Percentiles rank a stretch among this genome's conserved stretches.
These are phyloP conservation scores for Linnaemya tessellans DNA, from an alignment of 2,888 invertebrate species.

Conservation along the genomic window DNA sequence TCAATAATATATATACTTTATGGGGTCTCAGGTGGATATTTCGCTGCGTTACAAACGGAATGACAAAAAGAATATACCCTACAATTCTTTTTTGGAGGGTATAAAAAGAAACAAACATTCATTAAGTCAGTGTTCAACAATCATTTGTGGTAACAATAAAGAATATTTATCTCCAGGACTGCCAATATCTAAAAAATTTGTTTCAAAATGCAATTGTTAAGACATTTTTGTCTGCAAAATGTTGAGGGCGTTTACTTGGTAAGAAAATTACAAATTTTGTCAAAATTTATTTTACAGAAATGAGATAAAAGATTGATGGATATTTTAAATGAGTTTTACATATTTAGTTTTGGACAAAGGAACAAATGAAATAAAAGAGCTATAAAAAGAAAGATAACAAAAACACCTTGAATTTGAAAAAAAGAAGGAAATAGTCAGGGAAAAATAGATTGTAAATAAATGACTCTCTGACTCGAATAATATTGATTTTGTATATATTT, in stretches of 20 bases:
- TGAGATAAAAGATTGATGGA: conserved; percentile 63
- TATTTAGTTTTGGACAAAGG: conserved; percentile 25
- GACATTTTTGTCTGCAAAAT: conserved; percentile 25
- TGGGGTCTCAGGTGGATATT: no score
- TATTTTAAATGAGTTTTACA: conserved; percentile 59
- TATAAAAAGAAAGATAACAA: conserved; percentile 5
- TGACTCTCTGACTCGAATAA: conserved; percentile 58
- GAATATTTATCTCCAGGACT: neutral
- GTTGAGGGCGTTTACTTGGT: conserved; percentile 48
- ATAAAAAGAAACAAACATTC: no score
- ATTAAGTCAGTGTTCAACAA: neutral
- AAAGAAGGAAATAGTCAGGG: conserved; percentile 8
- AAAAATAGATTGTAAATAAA: conserved; percentile 66
- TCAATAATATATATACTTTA: no score
- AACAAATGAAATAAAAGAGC: neutral
- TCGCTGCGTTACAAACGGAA: no score
- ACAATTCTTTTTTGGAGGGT: no score
- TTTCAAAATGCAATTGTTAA: conserved; percentile 2
- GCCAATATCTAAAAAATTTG: neutral
- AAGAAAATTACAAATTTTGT: conserved; percentile 48
- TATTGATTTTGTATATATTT: conserved; percentile 57
- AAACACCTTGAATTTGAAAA: conserved; percentile 42
- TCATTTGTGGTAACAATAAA: conserved; percentile 50
- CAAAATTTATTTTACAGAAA: conserved; percentile 26
- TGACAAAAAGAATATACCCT: no score